Base-by-base conservation (phyloP, 2,888 invertebrate species). In the Onthophagus sagittarius region DNA sequence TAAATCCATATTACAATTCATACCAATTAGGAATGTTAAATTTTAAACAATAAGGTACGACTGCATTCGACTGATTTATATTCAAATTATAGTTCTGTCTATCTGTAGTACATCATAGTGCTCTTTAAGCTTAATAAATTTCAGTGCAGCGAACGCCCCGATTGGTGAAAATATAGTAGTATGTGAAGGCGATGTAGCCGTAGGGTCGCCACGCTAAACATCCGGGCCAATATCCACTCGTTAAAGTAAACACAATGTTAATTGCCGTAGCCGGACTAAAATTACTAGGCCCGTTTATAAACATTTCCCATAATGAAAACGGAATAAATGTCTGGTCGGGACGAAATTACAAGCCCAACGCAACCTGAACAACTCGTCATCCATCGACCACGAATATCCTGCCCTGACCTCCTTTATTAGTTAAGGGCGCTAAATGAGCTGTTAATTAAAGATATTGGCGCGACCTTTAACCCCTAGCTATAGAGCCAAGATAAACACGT, bases 191-290 rank as follows among this genome's bases (percentile, higher is more conserved):
- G 67, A 31, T 11, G 39, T 15, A 63, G 15, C 63, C 63, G 15
- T 63, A 32, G 31, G 67, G 67, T 32, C 67, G 31, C n/a, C 9
- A 15, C 31, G 67, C 32, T 67, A 71, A 74, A 70, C 76, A 74
- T 72, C 73, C 74, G 71, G 70, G 70, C 67, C 71, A 75, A 72
- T 75, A 73, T 70, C 75, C 75, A 77, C 75, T 77, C 74, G 73
- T 71, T 71, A 78, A 77, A 76, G 76, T 76, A 77, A 78, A 78
- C 76, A 77, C 75, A 73, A 76, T 77, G 78, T 74, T 78, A 78
- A 78, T 78, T 78, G 76, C 76, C 71, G 74, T 76, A 74, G 69
- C 72, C 53, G 72, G 73, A 73, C 75, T 73, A 77, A 78, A 67
- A 78, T 78, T 76, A 71, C 73, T 67, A 67, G 71, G 67, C 67